Evolutionary conservation across 2,888 invertebrate genomes (phyloP), one percentile per base, ranked within the genome.

Genomic region (Crocallis elinguaria): DNA sequence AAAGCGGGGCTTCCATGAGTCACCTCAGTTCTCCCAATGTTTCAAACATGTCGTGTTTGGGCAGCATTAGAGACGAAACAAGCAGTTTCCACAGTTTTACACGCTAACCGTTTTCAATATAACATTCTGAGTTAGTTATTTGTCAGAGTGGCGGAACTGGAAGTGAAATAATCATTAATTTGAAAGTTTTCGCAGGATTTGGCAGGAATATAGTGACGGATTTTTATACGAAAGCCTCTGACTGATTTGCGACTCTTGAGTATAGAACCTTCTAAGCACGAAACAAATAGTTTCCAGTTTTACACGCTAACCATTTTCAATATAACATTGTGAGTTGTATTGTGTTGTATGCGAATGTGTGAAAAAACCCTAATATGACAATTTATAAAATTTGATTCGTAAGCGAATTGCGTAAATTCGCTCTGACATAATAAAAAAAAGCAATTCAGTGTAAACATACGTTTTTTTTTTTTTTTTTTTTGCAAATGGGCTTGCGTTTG

Each of bases 41-140:
- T 25, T 38, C 5, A 14, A 23, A 41, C 49, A 44, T 81, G 64
- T 68, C 85, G 80, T 84, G 84, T 67, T 74, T 69, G 69, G 56
- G 57, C 49, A 59, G 70, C 82, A 83, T 85, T 84, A 82, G 62
- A 44, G 52, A 51, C 39, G 62, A 71, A 73, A 75, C 70, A 64
- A 73, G 52, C 72, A 66, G 69, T 78, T 80, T 67, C 72, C 71
- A 74, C 58, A 73, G 68, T 67, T 78, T 76, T 67, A 80, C 85
- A 84, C 81, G 84, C 80, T 42, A 64, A 54, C 58, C 43, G 30
- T 56, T 57, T 62, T 60, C 59, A 64, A 62, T 64, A 57, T 49
- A 27, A 46, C 46, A 51, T 43, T 38, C 32, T 19, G 27, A 35
- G 21, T 37, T 41, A 29, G 48, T 54, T 54, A 41, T 50, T 51